Base-by-base conservation (phyloP, 2,888 invertebrate species). In the Tiliacea citrago region DNA sequence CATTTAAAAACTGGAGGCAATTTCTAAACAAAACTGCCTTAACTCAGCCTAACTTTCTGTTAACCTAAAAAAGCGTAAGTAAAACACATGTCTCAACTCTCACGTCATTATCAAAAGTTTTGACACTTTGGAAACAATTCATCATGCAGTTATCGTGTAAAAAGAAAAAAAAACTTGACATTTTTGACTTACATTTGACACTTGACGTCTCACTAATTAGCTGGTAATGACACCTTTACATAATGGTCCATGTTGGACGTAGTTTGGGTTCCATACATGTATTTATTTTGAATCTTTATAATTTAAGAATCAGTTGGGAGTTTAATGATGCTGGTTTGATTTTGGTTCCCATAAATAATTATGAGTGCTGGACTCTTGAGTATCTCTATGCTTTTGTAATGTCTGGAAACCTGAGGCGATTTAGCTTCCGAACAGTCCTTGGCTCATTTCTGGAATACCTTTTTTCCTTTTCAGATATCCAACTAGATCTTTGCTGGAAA, bases 121-220 rank as follows among this genome's bases (percentile, higher is more conserved):
- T 69, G 74, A 82, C 85, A 65, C 61, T 47, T 29, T 47, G 35
- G 39, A 51, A 81, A 77, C 74, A 77, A 85, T 85, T 69, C 74
- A 85, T 83, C 85, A 85, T 21, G 42, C 72, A 58, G 13, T 53
- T 81, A 77, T 16, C 66, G 21, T 68, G 81, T 81, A 57, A 70
- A 63, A 84, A 60, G 63, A 68, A 81, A 73, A 69, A 85, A 77
- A 72, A 42, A 57, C 73, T 58, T 74, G 75, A 66, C 75, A 73
- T 68, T 86, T 83, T 68, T 83, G 76, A 77, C 80, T 75, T 70
- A 71, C 61, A 83, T 75, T 73, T 84, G 76, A 82, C 85, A 84
- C 70, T n/a, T 75, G 68, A 77, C 70, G 72, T 77, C 74, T 84
- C 58, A 86, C 79, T 87, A 85, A 86, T 87, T 75, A 81, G 47